Evolutionary conservation across 2,113 vertebrate species (phyloP), one percentile per base, ranked within the genome.

Genomic region (Rhinoptilus africanus): DNA sequence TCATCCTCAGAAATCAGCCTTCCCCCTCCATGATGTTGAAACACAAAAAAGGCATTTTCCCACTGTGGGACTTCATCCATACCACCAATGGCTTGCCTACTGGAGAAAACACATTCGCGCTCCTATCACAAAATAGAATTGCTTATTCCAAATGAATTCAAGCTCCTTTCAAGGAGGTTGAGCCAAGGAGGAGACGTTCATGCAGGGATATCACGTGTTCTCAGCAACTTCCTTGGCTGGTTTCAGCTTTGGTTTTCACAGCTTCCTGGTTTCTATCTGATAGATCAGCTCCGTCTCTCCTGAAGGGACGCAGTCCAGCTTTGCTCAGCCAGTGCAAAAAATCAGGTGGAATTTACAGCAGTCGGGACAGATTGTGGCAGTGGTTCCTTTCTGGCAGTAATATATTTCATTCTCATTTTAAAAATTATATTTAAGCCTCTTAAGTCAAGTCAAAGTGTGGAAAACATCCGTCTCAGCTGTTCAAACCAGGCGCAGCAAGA

Each of bases 271-370:
- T 69, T 24, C 28, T 8, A 5, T 3, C 69, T 9, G n/a, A 28
- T 1, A 18, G 35, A 39, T 20, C 39, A 7, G 30, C 15, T 6
- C 2, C 6, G 19, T 6, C 16, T 41, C 43, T 22, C 14, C 35
- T 6, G 9, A 51, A n/a, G 24, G 32, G 14, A 5, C 2, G 3
- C 4, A 0, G 11, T 17, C 48, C 10, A 0, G 27, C 56, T 19
- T 7, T 20, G 23, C 4, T 50, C 64, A n/a, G 9, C 30, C 27
- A 14, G 48, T 3, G 26, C 19, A 9, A 45, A 51, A 57, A 51
- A 14, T 3, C 0, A 3, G 24, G 66, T 9, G 64, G 47, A 17
- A 57, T 14, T 34, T 16, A 12, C 0, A 15, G 41, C 32, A 39
- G 9, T 6, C 12, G 3, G 56, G 76, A 9, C 1, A 18, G 41